These are phyloP conservation scores for Callimorpha dominula DNA, from an alignment of 2,888 invertebrate species.

Conservation along the genomic window DNA sequence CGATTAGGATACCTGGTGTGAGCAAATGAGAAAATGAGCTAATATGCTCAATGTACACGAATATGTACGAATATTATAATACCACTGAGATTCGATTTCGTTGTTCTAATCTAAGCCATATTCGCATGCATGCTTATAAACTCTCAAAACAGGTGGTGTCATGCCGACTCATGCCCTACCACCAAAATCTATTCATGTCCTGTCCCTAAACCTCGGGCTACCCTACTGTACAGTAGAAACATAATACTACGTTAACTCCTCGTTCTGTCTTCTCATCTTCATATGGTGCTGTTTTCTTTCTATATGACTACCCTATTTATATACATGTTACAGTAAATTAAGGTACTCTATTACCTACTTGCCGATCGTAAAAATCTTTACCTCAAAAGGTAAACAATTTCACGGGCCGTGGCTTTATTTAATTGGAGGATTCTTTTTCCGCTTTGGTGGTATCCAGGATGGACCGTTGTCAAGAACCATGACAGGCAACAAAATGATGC, in stretches of 20 bases:
- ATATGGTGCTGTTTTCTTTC: not conserved
- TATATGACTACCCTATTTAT: not conserved
- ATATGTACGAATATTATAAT: too few relatives aligned
- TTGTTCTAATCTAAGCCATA: too few relatives aligned
- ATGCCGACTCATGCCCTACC: too few relatives aligned
- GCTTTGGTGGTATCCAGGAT: slow-evolving; percentile 58
- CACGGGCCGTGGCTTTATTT: slow-evolving; percentile 82
- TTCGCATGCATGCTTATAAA: too few relatives aligned
- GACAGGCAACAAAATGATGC: slow-evolving; percentile 82
- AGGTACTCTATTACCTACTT: slow-evolving; percentile 13
- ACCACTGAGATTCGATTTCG: too few relatives aligned
- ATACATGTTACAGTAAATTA: not conserved
- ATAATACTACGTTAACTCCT: not conserved
- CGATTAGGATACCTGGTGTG: too few relatives aligned
- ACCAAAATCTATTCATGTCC: too few relatives aligned
- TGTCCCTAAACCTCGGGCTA: not conserved
- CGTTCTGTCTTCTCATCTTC: not conserved
- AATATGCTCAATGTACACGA: too few relatives aligned
- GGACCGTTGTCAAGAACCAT: slow-evolving; percentile 78
- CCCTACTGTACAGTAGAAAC: not conserved
- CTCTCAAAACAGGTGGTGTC: too few relatives aligned
- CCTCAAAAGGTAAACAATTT: slow-evolving; percentile 83
- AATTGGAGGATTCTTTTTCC: slow-evolving; percentile 82
- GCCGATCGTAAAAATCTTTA: slow-evolving; percentile 60
- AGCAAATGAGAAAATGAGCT: too few relatives aligned